These are phyloP conservation scores for Calypte anna DNA, from an alignment of 2,113 vertebrate genomes.

Conservation along the genomic window DNA sequence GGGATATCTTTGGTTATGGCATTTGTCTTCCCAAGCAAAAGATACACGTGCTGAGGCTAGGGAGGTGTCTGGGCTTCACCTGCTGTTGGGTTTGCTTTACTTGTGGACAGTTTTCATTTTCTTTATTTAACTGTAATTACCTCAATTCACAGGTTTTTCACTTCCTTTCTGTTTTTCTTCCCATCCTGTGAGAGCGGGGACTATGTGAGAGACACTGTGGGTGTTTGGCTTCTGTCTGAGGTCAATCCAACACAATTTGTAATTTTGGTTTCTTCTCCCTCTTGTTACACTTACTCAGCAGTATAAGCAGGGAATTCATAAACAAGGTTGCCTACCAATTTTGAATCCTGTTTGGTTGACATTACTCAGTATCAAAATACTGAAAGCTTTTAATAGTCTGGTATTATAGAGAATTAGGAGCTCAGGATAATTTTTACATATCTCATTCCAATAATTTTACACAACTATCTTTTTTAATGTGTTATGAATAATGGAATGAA, in stretches of 20 bases:
- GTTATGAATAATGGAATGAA: not conserved
- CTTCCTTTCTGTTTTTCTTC: not conserved
- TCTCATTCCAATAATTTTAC: not conserved
- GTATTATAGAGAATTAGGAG: not conserved
- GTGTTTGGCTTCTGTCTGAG: not conserved
- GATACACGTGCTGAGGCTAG: rapidly evolving
- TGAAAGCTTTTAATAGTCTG: not conserved
- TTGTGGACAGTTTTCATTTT: not conserved
- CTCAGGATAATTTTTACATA: not conserved
- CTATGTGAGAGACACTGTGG: not conserved
- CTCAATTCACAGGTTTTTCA: not conserved
- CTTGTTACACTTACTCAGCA: not conserved
- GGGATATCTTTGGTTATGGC: not conserved
- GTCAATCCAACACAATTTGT: no score
- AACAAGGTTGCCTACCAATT: not conserved
- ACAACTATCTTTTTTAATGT: not conserved
- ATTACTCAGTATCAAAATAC: not conserved
- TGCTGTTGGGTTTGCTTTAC: not conserved
- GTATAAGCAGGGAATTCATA: not conserved
- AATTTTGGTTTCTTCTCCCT: not conserved
- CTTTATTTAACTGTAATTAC: not conserved
- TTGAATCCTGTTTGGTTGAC: not conserved
- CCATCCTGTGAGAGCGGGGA: not conserved
- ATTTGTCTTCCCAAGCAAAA: not conserved
- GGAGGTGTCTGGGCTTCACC: not conserved